A percentile compares a stretch with the other conserved stretches of the same genome.
phyloP scores from a whole-genome alignment of 2,888 invertebrate species.

The Nomada flava region DNA sequence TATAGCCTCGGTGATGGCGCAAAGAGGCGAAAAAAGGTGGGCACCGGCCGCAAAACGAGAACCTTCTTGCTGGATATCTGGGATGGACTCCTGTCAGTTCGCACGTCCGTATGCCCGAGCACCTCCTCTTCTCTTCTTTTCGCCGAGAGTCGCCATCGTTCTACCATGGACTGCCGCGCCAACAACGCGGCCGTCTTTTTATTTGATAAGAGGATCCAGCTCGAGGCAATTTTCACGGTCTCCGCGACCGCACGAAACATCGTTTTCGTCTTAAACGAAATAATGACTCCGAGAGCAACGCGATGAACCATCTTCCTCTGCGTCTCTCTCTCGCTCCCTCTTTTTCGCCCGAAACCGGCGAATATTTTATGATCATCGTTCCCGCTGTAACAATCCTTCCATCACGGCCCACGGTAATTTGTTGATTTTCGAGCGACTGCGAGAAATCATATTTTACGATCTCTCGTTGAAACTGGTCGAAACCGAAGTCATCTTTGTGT shows the following conservation, averaged over 20 bases:
- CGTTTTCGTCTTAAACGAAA: constrained; percentile 73
- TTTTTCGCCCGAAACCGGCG: constrained; percentile 31
- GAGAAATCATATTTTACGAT: constrained; percentile 24
- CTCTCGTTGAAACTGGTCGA: background rate
- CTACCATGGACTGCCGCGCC: constrained; percentile 45
- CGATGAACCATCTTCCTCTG: constrained; percentile 47
- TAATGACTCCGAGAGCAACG: constrained; percentile 65
- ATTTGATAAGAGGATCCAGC: constrained; percentile 73
- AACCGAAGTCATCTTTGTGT: background rate
- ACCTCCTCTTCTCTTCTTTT: constrained; percentile 68
- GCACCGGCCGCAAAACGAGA: constrained; percentile 76
- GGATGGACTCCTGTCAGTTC: constrained; percentile 80
- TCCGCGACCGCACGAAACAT: constrained; percentile 68
- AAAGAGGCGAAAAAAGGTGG: constrained; percentile 77
- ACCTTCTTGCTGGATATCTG: constrained; percentile 75
- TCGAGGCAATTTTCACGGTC: constrained; percentile 72
- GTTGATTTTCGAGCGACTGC: constrained; percentile 6
- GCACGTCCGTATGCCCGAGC: constrained; percentile 75
- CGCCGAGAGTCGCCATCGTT: constrained; percentile 48
- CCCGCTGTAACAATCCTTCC: constrained; percentile 56
- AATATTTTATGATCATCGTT: constrained; percentile 68
- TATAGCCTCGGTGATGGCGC: constrained; percentile 80
- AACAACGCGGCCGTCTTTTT: constrained; percentile 68
- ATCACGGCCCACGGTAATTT: constrained; percentile 16
- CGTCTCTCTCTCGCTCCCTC: background rate